phyloP scores from a whole-genome alignment of 2,113 vertebrate genomes.

The Cynocephalus volans region DNA sequence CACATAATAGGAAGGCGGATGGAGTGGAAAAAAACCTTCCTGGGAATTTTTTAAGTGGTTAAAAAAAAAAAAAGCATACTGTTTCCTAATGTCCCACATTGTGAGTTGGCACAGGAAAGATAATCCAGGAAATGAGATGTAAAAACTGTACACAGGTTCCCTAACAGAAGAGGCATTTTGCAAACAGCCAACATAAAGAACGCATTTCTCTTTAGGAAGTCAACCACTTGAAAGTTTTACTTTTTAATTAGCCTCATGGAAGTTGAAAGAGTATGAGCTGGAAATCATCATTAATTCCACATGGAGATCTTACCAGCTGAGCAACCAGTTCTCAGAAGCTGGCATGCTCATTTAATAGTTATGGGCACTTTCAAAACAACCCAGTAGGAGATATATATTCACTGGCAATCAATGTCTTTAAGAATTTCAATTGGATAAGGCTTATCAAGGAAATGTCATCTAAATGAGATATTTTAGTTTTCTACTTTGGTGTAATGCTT shows the following conservation, averaged over 20 bases:
- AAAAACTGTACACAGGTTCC: constrained; percentile 88
- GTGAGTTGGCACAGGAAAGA: constrained; percentile 90
- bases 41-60: constrained; percentile 89
- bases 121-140: constrained; percentile 90
- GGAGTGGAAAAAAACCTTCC: constrained; percentile 89
- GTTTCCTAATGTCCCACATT: constrained; percentile 89
- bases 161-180: constrained; percentile 86
- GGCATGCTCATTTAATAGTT: background rate
- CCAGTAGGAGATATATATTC: background rate
- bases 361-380: background rate
- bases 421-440: constrained; percentile 73
- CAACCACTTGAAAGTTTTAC: constrained; percentile 87
- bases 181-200: constrained; percentile 87
- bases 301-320: constrained; percentile 85
- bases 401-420: constrained; percentile 44
- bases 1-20: constrained; percentile 90
- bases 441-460: constrained; percentile 51
- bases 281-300: constrained; percentile 88
- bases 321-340: constrained; percentile 18
- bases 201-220: constrained; percentile 87
- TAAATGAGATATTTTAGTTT: constrained; percentile 67
- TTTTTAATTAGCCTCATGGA: constrained; percentile 91
- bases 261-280: constrained; percentile 89
- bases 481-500: constrained; percentile 73
- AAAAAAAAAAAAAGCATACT: constrained; percentile 82